phyloP scores from a whole-genome alignment of 2,888 invertebrate genomes.

The Ceraclea dissimilis region DNA sequence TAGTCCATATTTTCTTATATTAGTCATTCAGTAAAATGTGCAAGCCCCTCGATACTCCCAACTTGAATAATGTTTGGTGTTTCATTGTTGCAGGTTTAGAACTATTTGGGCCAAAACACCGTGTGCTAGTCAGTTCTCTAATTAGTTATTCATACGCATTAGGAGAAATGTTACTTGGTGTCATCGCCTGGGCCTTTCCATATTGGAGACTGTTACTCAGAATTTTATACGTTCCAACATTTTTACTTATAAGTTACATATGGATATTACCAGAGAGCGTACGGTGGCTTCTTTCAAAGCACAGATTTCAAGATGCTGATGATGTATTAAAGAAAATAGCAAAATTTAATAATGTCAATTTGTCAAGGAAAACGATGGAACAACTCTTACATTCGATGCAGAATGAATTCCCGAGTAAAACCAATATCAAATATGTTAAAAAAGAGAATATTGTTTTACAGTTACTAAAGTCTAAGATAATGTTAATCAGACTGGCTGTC shows the following conservation, averaged over 20 bases:
- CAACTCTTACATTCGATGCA: conserved; percentile 37
- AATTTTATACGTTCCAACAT: conserved; percentile 57
- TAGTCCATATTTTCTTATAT: too few species aligned
- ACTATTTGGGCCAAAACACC: conserved; percentile 63
- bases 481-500: conserved; percentile 51
- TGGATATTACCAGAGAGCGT: conserved; percentile 65
- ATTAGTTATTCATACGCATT: conserved; percentile 63
- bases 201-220: conserved; percentile 63
- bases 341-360: conserved; percentile 51
- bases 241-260: conserved; percentile 59
- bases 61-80: too few species aligned
- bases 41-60: too few species aligned
- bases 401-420: conserved; percentile 17
- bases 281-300: conserved; percentile 65
- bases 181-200: conserved; percentile 57
- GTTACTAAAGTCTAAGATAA: conserved; percentile 43
- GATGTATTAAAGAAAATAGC: conserved; percentile 54
- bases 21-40: too few species aligned
- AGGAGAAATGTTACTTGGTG: conserved; percentile 60
- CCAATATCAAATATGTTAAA: neutral
- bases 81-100: conserved; percentile 56
- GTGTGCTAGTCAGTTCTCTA: conserved; percentile 64
- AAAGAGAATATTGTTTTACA: conserved; percentile 29
- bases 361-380: conserved; percentile 46
- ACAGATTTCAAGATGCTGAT: conserved; percentile 49